Conservation (phyloP, 2,888 invertebrate genomes). For the Zhuqinia jingwanae region DNA sequence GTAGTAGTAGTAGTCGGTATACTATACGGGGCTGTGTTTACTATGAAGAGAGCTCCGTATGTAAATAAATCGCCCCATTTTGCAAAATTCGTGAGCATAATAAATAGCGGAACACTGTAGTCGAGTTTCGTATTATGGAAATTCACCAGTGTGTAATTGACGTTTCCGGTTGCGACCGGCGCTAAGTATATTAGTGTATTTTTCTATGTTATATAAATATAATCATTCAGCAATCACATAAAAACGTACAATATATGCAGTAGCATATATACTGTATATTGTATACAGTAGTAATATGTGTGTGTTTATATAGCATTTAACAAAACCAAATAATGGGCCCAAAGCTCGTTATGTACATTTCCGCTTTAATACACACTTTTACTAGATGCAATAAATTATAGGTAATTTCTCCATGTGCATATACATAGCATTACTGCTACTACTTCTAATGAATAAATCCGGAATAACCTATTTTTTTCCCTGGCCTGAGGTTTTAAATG, state of each 20-base stretch:
- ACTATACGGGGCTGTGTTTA: too few species aligned
- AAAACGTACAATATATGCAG: too few species aligned
- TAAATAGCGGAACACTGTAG: neutral
- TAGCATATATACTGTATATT: too few species aligned
- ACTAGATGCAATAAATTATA: slow-evolving; percentile 4
- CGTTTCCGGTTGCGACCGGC: slow-evolving; percentile 34
- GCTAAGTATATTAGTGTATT: neutral
- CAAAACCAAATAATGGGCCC: too few species aligned
- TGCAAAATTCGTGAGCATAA: neutral
- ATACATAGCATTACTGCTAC: neutral
- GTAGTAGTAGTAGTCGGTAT: too few species aligned
- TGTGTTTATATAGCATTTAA: too few species aligned
- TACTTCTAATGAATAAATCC: slow-evolving; percentile 30
- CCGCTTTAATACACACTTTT: neutral
- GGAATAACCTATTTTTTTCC: slow-evolving; percentile 11
- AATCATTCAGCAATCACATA: neutral
- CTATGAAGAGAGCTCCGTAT: neutral
- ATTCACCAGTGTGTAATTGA: slow-evolving; percentile 40
- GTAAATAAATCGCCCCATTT: slow-evolving; percentile 25
- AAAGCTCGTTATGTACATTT: neutral
- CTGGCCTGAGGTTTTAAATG: neutral
- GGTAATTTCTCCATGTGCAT: neutral
- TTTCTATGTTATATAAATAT: too few species aligned
- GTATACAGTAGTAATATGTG: too few species aligned
- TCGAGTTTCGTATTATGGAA: slow-evolving; percentile 26